Base-by-base conservation (phyloP, 1,140 invertebrate genomes). In the Ptiloglossa arizonensis region DNA sequence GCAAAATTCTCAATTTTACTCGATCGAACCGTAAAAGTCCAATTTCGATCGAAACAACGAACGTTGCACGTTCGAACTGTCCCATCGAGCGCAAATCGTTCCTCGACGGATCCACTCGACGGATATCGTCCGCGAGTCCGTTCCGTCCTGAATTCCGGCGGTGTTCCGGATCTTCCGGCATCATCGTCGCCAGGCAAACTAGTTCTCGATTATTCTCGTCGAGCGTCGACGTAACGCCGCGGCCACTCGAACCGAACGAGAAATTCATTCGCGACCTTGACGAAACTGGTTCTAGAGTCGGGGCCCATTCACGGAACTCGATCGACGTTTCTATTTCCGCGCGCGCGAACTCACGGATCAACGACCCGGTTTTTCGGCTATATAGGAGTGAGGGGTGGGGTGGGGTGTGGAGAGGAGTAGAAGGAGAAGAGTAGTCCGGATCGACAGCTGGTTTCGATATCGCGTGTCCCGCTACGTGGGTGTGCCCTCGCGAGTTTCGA, bases 381-480 rank as follows among this genome's bases (percentile, higher is more conserved):
- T n/a, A n/a, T n/a, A n/a, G n/a, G n/a, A n/a, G n/a, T n/a, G n/a
- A n/a, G 8, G 13, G 1, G 8, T 56, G 27, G 13, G 29, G 19
- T 41, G 32, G 15, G 9, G 1, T 6, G 27, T 2, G 50, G 6
- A n/a, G 22, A 52, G 17, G 56, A 35, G 17, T 19, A 46, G 56
- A 57, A 44, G 76, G 62, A 63, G 57, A 50, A 44, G 59, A 44
- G 57, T 50, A 32, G 41, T 6, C 80, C 56, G 19, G 79, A 82
- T 82, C 82, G 87, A 89, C 89, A 90, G 87, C 86, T 87, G 87
- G 81, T 81, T 63, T 64, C 80, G 81, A 85, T 87, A 86, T 89
- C 81, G 85, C 87, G 79, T 87, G 85, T 82, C 62, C 74, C 54
- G 68, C 24, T 59, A 62, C 78, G 83, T 86, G 85, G 83, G 79